Conservation (phyloP, 1,140 invertebrate genomes). For the Leptinotarsa lineolata region DNA sequence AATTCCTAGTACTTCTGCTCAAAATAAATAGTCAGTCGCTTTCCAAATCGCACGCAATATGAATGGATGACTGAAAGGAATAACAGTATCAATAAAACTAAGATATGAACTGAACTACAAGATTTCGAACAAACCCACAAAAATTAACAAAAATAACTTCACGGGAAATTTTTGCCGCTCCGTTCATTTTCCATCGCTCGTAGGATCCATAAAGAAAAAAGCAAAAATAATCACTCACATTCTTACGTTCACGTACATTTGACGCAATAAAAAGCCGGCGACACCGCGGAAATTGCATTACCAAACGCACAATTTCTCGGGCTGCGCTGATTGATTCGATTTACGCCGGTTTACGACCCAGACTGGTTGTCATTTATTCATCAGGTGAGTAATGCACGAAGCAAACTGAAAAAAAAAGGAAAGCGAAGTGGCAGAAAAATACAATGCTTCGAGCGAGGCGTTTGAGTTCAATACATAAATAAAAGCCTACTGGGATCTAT, state of each 20-base stretch:
- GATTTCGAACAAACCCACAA: too few relatives aligned
- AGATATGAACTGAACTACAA: too few relatives aligned
- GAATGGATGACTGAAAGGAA: too few relatives aligned
- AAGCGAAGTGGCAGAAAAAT: not conserved
- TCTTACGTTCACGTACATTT: not conserved
- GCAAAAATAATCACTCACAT: constrained; percentile 2
- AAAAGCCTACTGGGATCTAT: not conserved
- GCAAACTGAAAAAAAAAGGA: not conserved
- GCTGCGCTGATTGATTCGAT: constrained; percentile 2
- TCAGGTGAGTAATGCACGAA: constrained; percentile 2
- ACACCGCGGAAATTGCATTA: constrained; percentile 5
- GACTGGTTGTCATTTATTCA: not conserved
- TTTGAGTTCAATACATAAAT: not conserved
- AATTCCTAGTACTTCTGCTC: too few relatives aligned
- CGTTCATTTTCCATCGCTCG: not conserved
- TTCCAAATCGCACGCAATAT: too few relatives aligned
- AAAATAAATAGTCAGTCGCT: too few relatives aligned
- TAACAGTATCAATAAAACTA: too few relatives aligned
- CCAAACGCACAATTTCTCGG: not conserved
- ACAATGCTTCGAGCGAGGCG: not conserved
- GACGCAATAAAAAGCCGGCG: not conserved
- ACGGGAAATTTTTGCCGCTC: not conserved
- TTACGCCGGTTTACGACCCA: constrained; percentile 2
- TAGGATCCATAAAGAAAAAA: not conserved
- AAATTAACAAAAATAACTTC: too few relatives aligned